phyloP scores from a whole-genome alignment of 2,113 vertebrate species.

The Macrotis lagotis region DNA sequence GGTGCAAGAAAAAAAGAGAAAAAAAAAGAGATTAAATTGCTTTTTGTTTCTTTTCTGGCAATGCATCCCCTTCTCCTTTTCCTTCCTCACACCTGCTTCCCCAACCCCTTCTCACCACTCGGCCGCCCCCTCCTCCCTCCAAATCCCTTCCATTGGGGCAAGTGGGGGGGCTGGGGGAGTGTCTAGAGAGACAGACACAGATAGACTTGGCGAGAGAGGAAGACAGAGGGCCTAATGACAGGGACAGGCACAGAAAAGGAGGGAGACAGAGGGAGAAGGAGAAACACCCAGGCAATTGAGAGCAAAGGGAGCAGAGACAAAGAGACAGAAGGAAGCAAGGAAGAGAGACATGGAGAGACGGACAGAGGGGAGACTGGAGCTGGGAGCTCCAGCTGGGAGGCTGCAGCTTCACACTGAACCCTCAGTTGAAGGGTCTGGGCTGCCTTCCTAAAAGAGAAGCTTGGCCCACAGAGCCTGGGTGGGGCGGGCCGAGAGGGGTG shows the following conservation, averaged over 20 bases:
- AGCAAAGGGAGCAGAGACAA: constrained; percentile 31
- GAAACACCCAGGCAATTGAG: constrained; percentile 33
- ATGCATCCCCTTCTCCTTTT: constrained; percentile 74
- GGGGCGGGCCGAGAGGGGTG: not conserved
- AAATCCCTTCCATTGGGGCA: constrained; percentile 63
- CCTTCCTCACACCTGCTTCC: constrained; percentile 71
- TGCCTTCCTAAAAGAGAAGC: constrained; percentile 43
- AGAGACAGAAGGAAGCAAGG: constrained; percentile 43
- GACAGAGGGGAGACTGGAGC: constrained; percentile 16
- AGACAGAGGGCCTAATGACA: constrained; percentile 19
- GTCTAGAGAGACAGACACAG: constrained; percentile 61
- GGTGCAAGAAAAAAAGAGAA: constrained; percentile 93
- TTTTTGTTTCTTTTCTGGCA: constrained; percentile 78
- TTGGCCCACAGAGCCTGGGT: constrained; percentile 41
- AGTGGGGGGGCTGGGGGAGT: constrained; percentile 13
- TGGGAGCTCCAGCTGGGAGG: constrained; percentile 40
- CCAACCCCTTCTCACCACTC: constrained; percentile 60
- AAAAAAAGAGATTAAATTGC: constrained; percentile 96
- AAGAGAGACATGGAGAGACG: constrained; percentile 50
- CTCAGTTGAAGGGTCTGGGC: constrained; percentile 42
- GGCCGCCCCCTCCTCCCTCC: constrained; percentile 51
- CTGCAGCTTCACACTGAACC: not conserved
- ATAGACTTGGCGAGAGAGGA: constrained; percentile 14
- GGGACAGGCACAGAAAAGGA: not conserved
- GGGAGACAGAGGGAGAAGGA: constrained; percentile 25